Evolutionary conservation across 1,140 invertebrate genomes (phyloP).

Genomic region (Nephila pilipes): DNA sequence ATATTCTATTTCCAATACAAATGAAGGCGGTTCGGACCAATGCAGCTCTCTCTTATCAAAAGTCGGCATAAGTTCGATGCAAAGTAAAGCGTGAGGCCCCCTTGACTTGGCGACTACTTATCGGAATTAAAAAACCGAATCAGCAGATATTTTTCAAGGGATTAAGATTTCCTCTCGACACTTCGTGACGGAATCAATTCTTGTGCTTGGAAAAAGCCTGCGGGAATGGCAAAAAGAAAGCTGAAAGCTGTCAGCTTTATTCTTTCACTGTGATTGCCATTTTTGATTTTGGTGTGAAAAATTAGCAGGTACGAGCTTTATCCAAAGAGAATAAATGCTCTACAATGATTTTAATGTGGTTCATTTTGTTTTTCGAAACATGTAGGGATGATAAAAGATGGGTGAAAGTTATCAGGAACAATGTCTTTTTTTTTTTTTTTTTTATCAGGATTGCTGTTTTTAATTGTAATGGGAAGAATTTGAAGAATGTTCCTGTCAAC

Average conservation of each 20-base stretch:
- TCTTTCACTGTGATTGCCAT: background rate
- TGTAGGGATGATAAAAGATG: too few species aligned
- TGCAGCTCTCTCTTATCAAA: background rate
- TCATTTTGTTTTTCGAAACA: too few species aligned
- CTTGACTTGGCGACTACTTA: slow-evolving; percentile 15
- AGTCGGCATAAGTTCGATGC: background rate
- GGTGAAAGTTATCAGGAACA: too few species aligned
- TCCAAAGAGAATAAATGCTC: too few species aligned
- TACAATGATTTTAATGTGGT: too few species aligned
- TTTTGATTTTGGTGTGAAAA: background rate
- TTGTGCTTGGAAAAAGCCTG: background rate
- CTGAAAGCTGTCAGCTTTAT: background rate
- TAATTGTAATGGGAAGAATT: too few species aligned
- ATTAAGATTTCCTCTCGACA: slow-evolving; percentile 24
- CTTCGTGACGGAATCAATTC: slow-evolving; percentile 33
- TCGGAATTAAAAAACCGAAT: slow-evolving; percentile 63
- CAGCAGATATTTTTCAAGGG: slow-evolving; percentile 55
- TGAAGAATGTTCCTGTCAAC: too few species aligned
- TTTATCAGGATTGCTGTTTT: too few species aligned
- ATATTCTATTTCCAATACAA: too few species aligned
- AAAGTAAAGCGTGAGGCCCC: background rate
- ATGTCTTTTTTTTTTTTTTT: too few species aligned
- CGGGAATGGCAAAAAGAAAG: background rate
- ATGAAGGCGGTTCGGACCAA: too few species aligned
- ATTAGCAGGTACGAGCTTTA: too few species aligned